Conservation (phyloP, 92 coral and sea anemone genomes). For the Phenganax subtilis region DNA sequence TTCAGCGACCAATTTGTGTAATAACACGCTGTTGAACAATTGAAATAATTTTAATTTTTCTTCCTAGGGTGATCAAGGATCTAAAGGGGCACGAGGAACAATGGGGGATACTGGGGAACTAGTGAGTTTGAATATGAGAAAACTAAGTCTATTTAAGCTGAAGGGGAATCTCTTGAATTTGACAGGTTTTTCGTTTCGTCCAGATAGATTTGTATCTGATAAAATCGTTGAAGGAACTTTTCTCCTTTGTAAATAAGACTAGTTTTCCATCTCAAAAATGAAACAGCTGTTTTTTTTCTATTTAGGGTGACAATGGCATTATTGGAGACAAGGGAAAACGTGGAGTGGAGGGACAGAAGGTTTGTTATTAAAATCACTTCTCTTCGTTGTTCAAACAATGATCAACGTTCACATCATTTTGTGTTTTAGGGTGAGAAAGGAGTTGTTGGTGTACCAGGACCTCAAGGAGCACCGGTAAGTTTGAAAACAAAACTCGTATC, state of each 20-base stretch:
- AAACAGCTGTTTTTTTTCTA: not conserved
- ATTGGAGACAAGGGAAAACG: not conserved
- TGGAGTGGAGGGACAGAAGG: not conserved
- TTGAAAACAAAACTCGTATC: not conserved
- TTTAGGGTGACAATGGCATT: not conserved
- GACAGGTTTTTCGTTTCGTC: too few relatives aligned
- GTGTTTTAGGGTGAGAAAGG: constrained; percentile 23
- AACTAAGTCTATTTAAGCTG: too few relatives aligned
- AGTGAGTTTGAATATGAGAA: not conserved
- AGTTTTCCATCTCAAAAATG: not conserved
- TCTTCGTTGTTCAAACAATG: not conserved
- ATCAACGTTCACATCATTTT: not conserved
- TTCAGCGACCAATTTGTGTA: not conserved
- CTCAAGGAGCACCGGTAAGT: constrained; percentile 22
- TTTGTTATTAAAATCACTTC: not conserved
- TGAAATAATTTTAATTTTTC: not conserved
- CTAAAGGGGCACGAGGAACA: constrained; percentile 6
- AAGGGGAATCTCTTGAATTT: too few relatives aligned
- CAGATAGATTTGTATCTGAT: too few relatives aligned
- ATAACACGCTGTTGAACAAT: too few relatives aligned
- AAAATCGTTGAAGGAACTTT: too few relatives aligned
- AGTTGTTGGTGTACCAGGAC: not conserved
- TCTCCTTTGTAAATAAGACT: too few relatives aligned
- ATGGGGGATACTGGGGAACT: constrained; percentile 23
- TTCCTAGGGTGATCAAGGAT: constrained; percentile 13